Percentiles rank a stretch among this genome's conserved stretches.
These are phyloP conservation scores for Pantelozetes paolii DNA, from an alignment of 2,888 invertebrate species.

Conservation along the genomic window DNA sequence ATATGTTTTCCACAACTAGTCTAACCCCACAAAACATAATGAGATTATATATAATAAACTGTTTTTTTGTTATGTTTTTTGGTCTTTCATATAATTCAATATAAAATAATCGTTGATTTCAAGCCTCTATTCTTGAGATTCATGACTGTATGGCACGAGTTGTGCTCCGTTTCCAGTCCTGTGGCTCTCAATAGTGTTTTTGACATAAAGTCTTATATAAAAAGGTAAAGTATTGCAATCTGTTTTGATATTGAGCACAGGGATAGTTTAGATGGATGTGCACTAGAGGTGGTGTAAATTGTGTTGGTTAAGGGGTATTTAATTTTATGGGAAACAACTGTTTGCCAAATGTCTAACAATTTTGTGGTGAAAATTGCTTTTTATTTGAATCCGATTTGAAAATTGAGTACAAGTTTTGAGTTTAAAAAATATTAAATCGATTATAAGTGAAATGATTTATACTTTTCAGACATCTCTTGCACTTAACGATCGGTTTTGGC, in stretches of 20 bases:
- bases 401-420: no score
- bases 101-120: background rate
- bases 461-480: no score
- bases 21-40: background rate
- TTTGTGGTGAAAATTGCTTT: no score
- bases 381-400: no score
- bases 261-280: no score
- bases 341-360: slow-evolving; percentile 11
- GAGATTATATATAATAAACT: background rate
- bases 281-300: no score
- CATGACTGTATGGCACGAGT: slow-evolving; percentile 16
- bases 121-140: background rate
- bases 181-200: background rate
- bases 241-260: no score
- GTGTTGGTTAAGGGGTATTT: no score
- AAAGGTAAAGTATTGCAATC: no score
- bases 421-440: no score
- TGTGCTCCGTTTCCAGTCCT: background rate
- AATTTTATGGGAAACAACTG: background rate
- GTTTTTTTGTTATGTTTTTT: background rate
- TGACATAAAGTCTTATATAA: background rate
- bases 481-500: no score
- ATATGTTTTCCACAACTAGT: background rate
- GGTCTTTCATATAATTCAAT: slow-evolving; percentile 1
- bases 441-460: no score